phyloP scores from a whole-genome alignment of 1,140 invertebrate genomes.

The Branchinecta lynchi region DNA sequence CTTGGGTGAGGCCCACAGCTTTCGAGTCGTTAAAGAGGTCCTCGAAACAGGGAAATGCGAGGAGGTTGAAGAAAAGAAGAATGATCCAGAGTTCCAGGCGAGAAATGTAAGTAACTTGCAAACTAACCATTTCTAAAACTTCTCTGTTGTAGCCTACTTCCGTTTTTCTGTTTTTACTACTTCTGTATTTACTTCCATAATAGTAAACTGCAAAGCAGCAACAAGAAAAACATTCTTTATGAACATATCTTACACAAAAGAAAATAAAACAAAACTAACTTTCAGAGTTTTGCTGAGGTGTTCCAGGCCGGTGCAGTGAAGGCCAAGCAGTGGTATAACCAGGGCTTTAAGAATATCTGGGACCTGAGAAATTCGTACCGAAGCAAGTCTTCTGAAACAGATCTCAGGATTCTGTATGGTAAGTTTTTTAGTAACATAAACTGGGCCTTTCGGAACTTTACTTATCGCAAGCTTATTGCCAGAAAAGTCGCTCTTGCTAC shows the following conservation, averaged over 20 bases:
- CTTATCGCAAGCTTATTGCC: too few species aligned
- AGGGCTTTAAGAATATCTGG: not conserved
- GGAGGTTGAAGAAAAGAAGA: not conserved
- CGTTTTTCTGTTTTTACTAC: too few species aligned
- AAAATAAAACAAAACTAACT: too few species aligned
- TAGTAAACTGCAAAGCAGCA: too few species aligned
- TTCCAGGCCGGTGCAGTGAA: not conserved
- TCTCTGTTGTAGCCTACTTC: too few species aligned
- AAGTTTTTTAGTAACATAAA: not conserved
- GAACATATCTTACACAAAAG: too few species aligned
- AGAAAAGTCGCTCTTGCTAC: too few species aligned
- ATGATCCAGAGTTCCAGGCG: not conserved
- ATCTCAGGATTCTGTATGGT: not conserved
- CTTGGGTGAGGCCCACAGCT: not conserved
- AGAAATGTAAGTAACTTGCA: not conserved
- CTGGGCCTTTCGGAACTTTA: too few species aligned
- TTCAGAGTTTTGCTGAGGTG: not conserved
- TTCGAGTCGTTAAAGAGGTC: conserved; percentile 1
- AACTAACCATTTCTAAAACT: too few species aligned
- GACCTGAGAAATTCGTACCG: not conserved
- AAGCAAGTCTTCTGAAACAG: not conserved
- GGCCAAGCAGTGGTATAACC: not conserved
- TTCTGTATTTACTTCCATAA: too few species aligned
- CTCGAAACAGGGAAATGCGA: not conserved
- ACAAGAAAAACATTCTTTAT: too few species aligned